Evolutionary conservation across 2,797 vertebrate genomes (phyloP).

Genomic region (Mallotus villosus): DNA sequence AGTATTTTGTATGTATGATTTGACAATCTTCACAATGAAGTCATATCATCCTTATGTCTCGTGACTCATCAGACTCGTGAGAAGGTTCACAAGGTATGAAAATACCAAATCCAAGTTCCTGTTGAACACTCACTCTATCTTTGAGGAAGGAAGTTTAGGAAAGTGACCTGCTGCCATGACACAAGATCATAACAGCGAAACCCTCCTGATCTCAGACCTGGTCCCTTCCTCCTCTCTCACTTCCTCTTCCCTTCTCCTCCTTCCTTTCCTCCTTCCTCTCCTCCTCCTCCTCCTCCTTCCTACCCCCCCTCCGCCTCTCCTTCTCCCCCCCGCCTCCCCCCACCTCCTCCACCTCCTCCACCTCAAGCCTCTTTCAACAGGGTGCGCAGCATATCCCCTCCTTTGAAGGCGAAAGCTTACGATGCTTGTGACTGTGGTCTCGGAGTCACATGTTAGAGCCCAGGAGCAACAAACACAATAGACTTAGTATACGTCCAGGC

Average conservation of each 20-base stretch:
- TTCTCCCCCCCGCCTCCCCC: too few species aligned
- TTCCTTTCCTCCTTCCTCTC: neutral
- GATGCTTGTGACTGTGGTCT: constrained; percentile 86
- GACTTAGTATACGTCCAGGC: constrained; percentile 77
- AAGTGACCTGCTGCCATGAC: constrained; percentile 65
- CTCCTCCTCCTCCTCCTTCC: too few species aligned
- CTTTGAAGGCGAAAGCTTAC: constrained; percentile 84
- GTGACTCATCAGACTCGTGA: constrained; percentile 19
- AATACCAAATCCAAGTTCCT: constrained; percentile 14
- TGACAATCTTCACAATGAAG: neutral
- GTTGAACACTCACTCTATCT: constrained; percentile 45
- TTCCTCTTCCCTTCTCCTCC: constrained; percentile 28
- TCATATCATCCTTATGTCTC: neutral
- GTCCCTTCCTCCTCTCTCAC: neutral
- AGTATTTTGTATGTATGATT: neutral
- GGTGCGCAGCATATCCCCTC: constrained; percentile 42
- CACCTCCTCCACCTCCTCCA: neutral
- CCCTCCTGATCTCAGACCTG: constrained; percentile 24
- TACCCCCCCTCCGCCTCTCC: constrained; percentile 21
- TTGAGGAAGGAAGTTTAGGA: constrained; percentile 81
- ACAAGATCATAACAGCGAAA: constrained; percentile 4
- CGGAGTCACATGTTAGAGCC: constrained; percentile 88
- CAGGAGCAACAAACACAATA: constrained; percentile 82
- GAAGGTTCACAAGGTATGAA: constrained; percentile 1
- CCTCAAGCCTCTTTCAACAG: neutral